Percentiles rank a stretch among this genome's conserved stretches.
Evolutionary conservation across 1,140 invertebrate species (phyloP).

Genomic region (Lasaia peninsularis): DNA sequence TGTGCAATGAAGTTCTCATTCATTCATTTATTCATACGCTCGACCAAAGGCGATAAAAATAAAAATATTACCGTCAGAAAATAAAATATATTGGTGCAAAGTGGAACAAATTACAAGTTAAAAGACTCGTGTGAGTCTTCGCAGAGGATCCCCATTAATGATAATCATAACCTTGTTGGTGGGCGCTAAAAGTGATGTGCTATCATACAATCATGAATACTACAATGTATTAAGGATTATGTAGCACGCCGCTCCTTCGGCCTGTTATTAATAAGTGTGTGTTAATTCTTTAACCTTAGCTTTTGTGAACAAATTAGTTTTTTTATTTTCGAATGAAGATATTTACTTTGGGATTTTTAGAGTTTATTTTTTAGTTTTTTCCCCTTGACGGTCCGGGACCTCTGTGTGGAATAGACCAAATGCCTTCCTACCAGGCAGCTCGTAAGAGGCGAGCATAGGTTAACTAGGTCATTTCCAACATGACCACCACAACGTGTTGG

Average conservation of each 20-base stretch:
- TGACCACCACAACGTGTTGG: no score
- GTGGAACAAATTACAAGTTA: constrained; percentile 16
- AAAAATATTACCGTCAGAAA: not conserved
- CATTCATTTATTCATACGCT: no score
- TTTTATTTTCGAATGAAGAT: not conserved
- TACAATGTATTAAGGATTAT: constrained; percentile 11
- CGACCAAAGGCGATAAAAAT: no score
- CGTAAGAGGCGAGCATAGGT: no score
- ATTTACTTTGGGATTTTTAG: not conserved
- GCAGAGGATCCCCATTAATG: constrained; percentile 17
- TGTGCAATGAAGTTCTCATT: no score
- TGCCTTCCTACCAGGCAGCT: no score
- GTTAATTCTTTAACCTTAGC: constrained; percentile 11
- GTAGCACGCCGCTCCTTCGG: not conserved
- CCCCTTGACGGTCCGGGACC: no score
- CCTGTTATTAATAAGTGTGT: constrained; percentile 5
- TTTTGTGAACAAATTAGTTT: not conserved
- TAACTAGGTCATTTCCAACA: no score
- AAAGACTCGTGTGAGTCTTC: constrained; percentile 12
- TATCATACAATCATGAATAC: constrained; percentile 15
- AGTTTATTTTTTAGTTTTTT: no score
- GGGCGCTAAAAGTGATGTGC: constrained; percentile 15
- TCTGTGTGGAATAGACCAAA: no score
- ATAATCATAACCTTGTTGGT: constrained; percentile 19
- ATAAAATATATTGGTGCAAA: constrained; percentile 10